These are phyloP conservation scores for Drosophila macrospina DNA, from an alignment of 2,888 invertebrate genomes.

Conservation along the genomic window DNA sequence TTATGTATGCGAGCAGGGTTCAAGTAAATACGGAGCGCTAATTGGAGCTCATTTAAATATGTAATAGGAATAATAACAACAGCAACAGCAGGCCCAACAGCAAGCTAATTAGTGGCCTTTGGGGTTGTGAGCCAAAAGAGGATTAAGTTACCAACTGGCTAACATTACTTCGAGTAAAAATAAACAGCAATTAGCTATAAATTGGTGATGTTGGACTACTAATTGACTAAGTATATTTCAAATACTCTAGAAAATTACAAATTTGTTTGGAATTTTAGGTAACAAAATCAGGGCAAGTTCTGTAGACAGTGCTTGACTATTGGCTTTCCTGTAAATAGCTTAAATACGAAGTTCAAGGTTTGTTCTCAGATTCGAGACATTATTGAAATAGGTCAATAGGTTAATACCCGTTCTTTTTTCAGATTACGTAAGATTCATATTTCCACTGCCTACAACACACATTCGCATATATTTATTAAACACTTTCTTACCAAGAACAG, in stretches of 20 bases:
- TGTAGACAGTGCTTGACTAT: neutral
- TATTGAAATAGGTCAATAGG: too few species aligned
- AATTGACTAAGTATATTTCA: conserved; percentile 52
- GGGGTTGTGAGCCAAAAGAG: conserved; percentile 17
- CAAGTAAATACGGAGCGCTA: conserved; percentile 43
- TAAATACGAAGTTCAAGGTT: too few species aligned
- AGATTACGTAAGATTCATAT: too few species aligned
- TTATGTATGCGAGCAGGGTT: conserved; percentile 27
- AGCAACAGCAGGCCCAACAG: neutral
- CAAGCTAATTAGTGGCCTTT: conserved; percentile 38
- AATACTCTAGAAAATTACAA: conserved; percentile 40
- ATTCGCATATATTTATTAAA: neutral
- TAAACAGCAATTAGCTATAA: conserved; percentile 63
- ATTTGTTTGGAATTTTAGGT: conserved; percentile 48
- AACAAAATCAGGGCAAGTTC: neutral
- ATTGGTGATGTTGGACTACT: conserved; percentile 40
- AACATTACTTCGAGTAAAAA: conserved; percentile 42
- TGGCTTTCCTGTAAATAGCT: neutral
- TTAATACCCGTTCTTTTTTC: too few species aligned
- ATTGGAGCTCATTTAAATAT: conserved; percentile 66
- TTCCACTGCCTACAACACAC: neutral
- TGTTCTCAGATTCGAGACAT: too few species aligned
- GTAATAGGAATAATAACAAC: conserved; percentile 29
- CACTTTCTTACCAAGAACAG: neutral
- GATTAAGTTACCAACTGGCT: conserved; percentile 48